Percentiles rank a stretch among this genome's conserved stretches.
These are phyloP conservation scores for Pheosia gnoma DNA, from an alignment of 2,888 invertebrate species.

Conservation along the genomic window DNA sequence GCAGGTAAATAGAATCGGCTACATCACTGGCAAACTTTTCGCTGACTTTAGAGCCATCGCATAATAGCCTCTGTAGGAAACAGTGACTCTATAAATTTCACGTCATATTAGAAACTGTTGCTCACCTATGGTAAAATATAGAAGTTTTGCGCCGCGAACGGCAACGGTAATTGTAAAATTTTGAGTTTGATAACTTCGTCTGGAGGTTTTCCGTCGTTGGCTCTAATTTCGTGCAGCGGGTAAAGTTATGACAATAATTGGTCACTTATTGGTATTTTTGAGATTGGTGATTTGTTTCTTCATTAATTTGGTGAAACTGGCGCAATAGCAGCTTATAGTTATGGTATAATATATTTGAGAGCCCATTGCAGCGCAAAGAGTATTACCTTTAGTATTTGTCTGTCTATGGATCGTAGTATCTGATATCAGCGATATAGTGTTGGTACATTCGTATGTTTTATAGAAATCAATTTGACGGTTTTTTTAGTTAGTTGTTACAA, in stretches of 20 bases:
- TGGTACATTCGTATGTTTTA: no score
- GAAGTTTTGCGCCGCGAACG: constrained; percentile 55
- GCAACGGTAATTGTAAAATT: constrained; percentile 72
- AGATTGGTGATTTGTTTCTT: constrained; percentile 35
- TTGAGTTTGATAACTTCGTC: constrained; percentile 66
- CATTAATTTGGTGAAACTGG: constrained; percentile 10
- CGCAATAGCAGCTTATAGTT: no score
- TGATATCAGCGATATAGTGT: no score
- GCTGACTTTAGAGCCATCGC: constrained; percentile 42
- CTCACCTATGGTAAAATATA: constrained; percentile 69
- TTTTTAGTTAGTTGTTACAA: no score
- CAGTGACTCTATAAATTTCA: constrained; percentile 62
- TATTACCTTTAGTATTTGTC: no score
- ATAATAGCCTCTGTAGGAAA: constrained; percentile 56
- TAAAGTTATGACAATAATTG: constrained; percentile 57
- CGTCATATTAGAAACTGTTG: constrained; percentile 64
- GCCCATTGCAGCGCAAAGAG: no score
- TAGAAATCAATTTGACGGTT: no score
- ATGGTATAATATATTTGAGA: no score
- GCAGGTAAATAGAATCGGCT: constrained; percentile 22
- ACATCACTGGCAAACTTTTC: constrained; percentile 30
- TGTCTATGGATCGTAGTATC: no score
- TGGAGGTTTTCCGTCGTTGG: constrained; percentile 38
- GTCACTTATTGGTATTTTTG: constrained; percentile 39
- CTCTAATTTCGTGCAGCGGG: constrained; percentile 42